A percentile compares a stretch with the other conserved stretches of the same genome.
These are phyloP conservation scores for Muscicapa striata DNA, from an alignment of 2,797 vertebrate species.

Conservation along the genomic window DNA sequence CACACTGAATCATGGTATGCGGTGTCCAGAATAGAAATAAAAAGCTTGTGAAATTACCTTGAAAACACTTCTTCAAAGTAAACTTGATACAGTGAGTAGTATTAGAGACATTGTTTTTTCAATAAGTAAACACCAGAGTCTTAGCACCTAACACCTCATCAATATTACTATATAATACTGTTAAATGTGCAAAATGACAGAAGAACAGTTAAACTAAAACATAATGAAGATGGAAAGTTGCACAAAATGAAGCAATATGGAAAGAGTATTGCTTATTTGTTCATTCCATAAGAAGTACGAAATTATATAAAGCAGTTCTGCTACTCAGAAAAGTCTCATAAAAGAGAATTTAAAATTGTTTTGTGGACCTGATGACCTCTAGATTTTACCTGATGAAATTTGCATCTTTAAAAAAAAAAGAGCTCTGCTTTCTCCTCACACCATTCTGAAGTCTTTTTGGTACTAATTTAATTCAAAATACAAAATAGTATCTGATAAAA, in stretches of 20 bases:
- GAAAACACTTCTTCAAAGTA: constrained; percentile 50
- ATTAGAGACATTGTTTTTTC: constrained; percentile 32
- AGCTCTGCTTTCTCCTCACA: neutral
- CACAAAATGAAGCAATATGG: constrained; percentile 3
- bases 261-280: constrained; percentile 26
- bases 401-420: neutral
- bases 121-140: constrained; percentile 27
- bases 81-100: constrained; percentile 30
- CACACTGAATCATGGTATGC: neutral
- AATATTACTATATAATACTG: constrained; percentile 6
- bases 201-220: constrained; percentile 27
- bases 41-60: constrained; percentile 35
- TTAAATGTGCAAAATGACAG: constrained; percentile 25
- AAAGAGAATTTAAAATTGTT: neutral
- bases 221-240: constrained; percentile 6
- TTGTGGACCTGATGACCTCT: neutral
- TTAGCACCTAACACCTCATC: constrained; percentile 44
- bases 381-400: neutral
- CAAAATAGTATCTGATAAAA: neutral
- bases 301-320: constrained; percentile 3
- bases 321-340: neutral
- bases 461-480: neutral
- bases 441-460: neutral
- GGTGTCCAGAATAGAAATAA: neutral
- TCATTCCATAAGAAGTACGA: neutral